Percentiles rank a stretch among this genome's conserved stretches.
phyloP scores from a whole-genome alignment of 2,113 vertebrate species.

The Phylloscopus trochilus region DNA sequence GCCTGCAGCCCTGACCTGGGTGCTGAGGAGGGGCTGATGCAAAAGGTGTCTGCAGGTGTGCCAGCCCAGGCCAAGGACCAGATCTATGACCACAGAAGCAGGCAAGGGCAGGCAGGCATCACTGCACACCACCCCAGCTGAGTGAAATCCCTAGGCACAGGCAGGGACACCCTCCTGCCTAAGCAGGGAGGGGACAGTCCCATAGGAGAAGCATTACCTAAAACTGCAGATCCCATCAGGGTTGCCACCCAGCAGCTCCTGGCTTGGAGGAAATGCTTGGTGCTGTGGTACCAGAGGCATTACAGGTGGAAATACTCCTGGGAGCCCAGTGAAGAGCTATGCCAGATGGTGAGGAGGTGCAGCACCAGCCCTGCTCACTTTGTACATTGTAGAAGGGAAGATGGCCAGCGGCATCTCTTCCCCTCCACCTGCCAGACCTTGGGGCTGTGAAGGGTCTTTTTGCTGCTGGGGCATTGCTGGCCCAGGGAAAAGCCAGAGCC shows the following conservation, averaged over 20 bases:
- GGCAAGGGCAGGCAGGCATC: not conserved
- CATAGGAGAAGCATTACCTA: fast-evolving
- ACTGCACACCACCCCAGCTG: fast-evolving
- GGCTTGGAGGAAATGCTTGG: not conserved
- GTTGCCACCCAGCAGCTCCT: not conserved
- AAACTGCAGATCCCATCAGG: not conserved
- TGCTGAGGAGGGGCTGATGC: not conserved
- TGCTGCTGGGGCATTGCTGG: fast-evolving
- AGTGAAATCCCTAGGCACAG: not conserved
- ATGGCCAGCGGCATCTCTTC: not conserved
- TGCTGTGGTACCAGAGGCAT: not conserved
- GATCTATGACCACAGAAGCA: not conserved
- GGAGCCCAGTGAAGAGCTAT: not conserved
- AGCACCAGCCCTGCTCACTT: not conserved
- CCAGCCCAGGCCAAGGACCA: not conserved
- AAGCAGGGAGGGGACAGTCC: fast-evolving
- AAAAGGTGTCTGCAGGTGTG: fast-evolving
- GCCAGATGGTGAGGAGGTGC: not conserved
- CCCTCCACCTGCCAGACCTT: not conserved
- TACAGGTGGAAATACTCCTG: not conserved
- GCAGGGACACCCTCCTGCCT: not conserved
- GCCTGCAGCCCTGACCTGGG: not conserved
- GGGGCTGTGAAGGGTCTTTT: not conserved
- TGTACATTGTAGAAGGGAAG: not conserved
- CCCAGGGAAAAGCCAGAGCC: not conserved